Percentiles rank a stretch among this genome's conserved stretches.
Evolutionary conservation across 2,113 vertebrate genomes (phyloP).

Genomic region (Callorhinus ursinus): DNA sequence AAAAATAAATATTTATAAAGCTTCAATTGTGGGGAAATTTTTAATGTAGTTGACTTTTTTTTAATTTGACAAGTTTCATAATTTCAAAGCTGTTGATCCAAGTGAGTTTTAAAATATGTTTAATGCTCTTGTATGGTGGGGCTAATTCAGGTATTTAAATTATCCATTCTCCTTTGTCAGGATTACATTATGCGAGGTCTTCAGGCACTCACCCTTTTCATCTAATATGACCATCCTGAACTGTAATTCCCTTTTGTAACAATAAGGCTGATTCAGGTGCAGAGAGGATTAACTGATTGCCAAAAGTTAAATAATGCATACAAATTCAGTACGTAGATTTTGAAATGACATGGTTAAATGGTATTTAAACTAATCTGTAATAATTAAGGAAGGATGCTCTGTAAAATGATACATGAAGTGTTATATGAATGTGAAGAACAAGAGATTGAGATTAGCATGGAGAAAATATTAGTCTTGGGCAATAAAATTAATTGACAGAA

Average conservation of each 20-base stretch:
- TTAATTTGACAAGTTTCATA: not conserved
- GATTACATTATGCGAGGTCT: conserved; percentile 45
- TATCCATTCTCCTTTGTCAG: not conserved
- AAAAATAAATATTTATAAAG: conserved; percentile 11
- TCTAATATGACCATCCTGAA: not conserved
- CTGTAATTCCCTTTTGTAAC: not conserved
- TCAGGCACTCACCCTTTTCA: not conserved
- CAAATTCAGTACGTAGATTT: not conserved
- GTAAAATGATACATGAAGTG: not conserved
- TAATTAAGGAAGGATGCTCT: not conserved
- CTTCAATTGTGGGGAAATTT: not conserved
- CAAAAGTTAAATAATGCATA: not conserved
- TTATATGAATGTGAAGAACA: not conserved
- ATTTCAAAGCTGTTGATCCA: conserved; percentile 14
- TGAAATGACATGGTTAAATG: not conserved
- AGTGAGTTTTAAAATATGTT: not conserved
- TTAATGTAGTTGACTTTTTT: not conserved
- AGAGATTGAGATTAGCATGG: not conserved
- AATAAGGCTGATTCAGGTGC: not conserved
- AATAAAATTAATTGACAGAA: not conserved
- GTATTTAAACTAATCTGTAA: conserved; percentile 9
- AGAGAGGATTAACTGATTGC: not conserved
- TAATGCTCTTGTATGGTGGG: not conserved
- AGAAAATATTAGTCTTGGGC: not conserved
- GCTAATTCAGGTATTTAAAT: not conserved